Evolutionary conservation across 2,888 invertebrate genomes (phyloP), one percentile per base, ranked within the genome.

Genomic region (Zygothrica quintamaculata): DNA sequence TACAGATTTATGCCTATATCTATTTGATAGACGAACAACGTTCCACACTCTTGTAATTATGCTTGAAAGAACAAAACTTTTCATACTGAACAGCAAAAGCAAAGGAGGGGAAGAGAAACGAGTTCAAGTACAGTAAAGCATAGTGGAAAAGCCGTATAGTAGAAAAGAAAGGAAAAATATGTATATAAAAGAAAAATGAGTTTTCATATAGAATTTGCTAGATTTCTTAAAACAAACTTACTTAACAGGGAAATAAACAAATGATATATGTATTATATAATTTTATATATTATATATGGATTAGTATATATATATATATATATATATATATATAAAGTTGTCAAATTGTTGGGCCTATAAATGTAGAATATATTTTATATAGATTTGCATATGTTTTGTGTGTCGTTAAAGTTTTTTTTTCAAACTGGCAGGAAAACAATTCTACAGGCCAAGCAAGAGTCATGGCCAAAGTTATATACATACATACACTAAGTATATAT

Each of bases 61-160:
- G 61, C 44, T 50, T 18, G 26, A 26, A 26, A 31, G 31, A 33
- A 39, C 31, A 55, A 50, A 39, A 52, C 43, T 52, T 60, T 58
- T 53, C 37, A 50, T 55, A n/a, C 58, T 57, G 36, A 42, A 40
- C 40, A 43, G 42, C 61, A 46, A 51, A 64, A 76, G 69, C 69
- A 69, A 58, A 70, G 67, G 77, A 77, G 78, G 75, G 75, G 77
- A 65, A 67, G 51, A 48, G 58, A 74, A 69, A 72, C 75, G 59
- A 70, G 67, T 77, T 77, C 77, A 75, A 77, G 77, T 68, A 67
- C 76, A 62, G 22, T 33, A 34, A 36, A 61, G 40, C 9, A 48
- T n/a, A 18, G 33, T 29, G 37, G 44, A 15, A 16, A 9, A 25
- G 11, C n/a, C n/a, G n/a, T n/a, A n/a, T n/a, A 29, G 33, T 50